Evolutionary conservation across 1,140 invertebrate genomes (phyloP).

Genomic region (Drosophila repleta): DNA sequence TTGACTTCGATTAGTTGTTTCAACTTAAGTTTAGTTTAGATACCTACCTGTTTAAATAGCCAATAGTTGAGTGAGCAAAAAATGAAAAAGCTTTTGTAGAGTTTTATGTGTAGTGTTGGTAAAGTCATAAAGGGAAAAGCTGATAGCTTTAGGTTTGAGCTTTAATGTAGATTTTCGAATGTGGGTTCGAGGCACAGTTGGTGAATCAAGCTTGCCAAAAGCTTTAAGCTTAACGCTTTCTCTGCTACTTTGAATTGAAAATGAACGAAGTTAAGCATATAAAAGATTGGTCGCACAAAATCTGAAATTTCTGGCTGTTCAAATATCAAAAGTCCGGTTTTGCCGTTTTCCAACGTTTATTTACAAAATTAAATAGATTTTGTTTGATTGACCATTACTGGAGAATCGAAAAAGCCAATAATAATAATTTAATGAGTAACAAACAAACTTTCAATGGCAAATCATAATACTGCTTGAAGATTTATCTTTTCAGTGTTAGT

Average conservation of each 20-base stretch:
- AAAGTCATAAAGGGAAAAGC: background rate
- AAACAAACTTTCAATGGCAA: constrained; percentile 46
- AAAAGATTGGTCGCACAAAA: background rate
- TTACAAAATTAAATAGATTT: constrained; percentile 75
- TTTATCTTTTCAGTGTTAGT: constrained; percentile 19
- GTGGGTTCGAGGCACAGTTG: background rate
- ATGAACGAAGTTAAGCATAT: background rate
- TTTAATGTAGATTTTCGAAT: background rate
- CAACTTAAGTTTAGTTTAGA: too few relatives aligned
- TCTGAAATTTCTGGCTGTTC: background rate
- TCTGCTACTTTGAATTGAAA: background rate
- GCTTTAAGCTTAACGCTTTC: background rate
- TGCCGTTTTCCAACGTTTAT: constrained; percentile 74
- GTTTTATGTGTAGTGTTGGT: background rate
- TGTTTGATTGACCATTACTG: constrained; percentile 52
- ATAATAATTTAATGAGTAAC: constrained; percentile 30
- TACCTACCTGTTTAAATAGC: too few relatives aligned
- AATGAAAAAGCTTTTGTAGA: constrained; percentile 2
- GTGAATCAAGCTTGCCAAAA: constrained; percentile 1
- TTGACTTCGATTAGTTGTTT: too few relatives aligned
- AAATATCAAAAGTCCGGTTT: constrained; percentile 12
- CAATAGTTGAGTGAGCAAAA: background rate
- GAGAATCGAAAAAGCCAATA: constrained; percentile 59
- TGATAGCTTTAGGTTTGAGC: background rate
- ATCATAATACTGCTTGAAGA: constrained; percentile 32